Conservation (phyloP, 1,140 invertebrate species). For the Drosophila elegans region DNA sequence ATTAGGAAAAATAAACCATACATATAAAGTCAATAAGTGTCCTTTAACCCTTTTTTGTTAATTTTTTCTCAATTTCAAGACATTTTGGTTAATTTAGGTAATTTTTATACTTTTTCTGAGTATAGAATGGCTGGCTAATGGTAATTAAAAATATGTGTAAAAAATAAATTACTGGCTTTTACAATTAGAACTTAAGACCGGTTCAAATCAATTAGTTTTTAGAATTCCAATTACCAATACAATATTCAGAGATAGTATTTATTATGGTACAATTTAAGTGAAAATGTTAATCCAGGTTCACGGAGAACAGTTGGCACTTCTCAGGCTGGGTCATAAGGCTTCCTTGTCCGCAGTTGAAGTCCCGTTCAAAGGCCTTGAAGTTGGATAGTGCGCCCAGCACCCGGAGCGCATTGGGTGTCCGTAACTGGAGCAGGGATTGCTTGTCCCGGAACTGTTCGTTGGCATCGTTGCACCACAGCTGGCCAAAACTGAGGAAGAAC, state of each 20-base stretch:
- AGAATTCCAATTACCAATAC: neutral
- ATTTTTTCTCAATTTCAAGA: too few relatives aligned
- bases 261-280: neutral
- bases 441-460: conserved; percentile 65
- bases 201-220: too few relatives aligned
- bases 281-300: conserved; percentile 9
- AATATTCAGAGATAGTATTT: neutral
- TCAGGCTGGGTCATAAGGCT: conserved; percentile 88
- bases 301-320: conserved; percentile 65
- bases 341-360: conserved; percentile 65
- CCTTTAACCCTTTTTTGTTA: too few relatives aligned
- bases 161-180: too few relatives aligned
- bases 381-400: conserved; percentile 67
- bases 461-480: conserved; percentile 83
- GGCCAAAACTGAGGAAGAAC: conserved; percentile 90
- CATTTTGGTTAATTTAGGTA: too few relatives aligned
- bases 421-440: conserved; percentile 66
- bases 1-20: too few relatives aligned
- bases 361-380: conserved; percentile 47
- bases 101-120: too few relatives aligned
- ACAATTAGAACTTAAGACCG: too few relatives aligned
- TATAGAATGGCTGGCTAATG: too few relatives aligned
- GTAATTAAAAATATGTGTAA: too few relatives aligned
- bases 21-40: too few relatives aligned
- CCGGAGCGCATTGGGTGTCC: conserved; percentile 59